phyloP scores from a whole-genome alignment of 2,797 vertebrate species.

The Melanotaenia boesemani region DNA sequence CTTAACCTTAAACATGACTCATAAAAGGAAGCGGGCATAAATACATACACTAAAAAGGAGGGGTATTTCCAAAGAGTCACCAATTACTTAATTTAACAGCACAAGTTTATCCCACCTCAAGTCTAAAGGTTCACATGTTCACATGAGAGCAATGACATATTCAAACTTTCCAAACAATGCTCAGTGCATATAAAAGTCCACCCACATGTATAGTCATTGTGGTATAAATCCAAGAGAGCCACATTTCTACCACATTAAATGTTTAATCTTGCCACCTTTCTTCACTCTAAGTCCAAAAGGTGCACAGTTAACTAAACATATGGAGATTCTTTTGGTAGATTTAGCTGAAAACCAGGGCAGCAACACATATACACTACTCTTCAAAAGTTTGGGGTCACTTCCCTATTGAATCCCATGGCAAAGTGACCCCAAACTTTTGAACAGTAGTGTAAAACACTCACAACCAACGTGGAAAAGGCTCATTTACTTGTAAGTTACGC shows the following conservation, averaged over 20 bases:
- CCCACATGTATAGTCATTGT: slow-evolving; percentile 39
- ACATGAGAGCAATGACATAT: slow-evolving; percentile 51
- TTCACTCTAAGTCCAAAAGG: neutral
- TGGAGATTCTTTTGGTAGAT: neutral
- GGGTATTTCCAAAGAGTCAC: slow-evolving; percentile 22
- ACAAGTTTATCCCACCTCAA: neutral
- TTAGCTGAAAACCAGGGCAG: neutral
- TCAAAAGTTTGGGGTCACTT: no score
- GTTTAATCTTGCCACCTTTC: neutral
- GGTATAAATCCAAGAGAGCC: slow-evolving; percentile 21
- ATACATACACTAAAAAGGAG: neutral
- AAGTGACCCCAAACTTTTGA: no score
- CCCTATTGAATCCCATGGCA: no score
- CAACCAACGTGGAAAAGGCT: neutral
- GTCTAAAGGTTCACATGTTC: slow-evolving; percentile 62
- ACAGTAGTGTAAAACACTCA: neutral
- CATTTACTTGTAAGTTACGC: neutral
- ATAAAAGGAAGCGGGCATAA: neutral
- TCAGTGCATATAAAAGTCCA: neutral
- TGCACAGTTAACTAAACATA: neutral
- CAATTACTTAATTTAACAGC: neutral
- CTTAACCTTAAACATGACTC: slow-evolving; percentile 4
- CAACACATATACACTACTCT: no score
- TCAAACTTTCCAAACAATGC: slow-evolving; percentile 60
- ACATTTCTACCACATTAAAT: neutral